Evolutionary conservation across 64 coral and sea anemone genomes (phyloP).

Genomic region (Stichodactyla helianthus): DNA sequence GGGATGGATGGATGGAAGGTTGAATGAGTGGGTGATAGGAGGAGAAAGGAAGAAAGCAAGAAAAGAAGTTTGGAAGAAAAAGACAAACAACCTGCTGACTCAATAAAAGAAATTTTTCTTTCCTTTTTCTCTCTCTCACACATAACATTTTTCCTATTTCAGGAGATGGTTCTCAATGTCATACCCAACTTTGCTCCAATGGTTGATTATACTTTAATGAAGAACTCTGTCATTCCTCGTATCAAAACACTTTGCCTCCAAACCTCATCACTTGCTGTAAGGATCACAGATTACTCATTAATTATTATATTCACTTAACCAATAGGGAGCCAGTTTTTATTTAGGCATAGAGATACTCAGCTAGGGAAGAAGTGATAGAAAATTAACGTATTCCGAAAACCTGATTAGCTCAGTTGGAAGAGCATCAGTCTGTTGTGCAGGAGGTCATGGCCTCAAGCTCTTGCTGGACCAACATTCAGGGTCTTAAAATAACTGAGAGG

Average conservation of each 20-base stretch:
- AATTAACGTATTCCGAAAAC: no score
- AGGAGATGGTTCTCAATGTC: slow-evolving; percentile 94
- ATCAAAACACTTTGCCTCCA: slow-evolving; percentile 91
- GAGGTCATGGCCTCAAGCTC: no score
- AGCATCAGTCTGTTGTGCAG: no score
- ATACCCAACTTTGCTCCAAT: slow-evolving; percentile 90
- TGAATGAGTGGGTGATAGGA: no score
- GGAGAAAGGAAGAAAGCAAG: background rate
- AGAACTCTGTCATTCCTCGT: slow-evolving; percentile 90
- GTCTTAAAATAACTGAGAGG: no score
- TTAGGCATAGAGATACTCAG: no score
- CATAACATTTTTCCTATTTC: background rate
- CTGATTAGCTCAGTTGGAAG: no score
- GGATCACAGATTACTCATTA: background rate
- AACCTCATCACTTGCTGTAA: slow-evolving; percentile 81
- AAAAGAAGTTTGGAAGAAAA: background rate
- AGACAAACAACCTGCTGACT: background rate
- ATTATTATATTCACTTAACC: no score
- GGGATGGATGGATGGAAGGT: no score
- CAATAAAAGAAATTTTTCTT: background rate
- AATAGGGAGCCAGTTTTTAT: no score
- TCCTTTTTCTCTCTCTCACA: background rate
- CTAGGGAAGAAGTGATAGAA: no score
- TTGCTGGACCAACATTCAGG: no score
- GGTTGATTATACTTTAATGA: slow-evolving; percentile 94